These are phyloP conservation scores for Uria aalge DNA, from an alignment of 2,113 vertebrate species.

Conservation along the genomic window DNA sequence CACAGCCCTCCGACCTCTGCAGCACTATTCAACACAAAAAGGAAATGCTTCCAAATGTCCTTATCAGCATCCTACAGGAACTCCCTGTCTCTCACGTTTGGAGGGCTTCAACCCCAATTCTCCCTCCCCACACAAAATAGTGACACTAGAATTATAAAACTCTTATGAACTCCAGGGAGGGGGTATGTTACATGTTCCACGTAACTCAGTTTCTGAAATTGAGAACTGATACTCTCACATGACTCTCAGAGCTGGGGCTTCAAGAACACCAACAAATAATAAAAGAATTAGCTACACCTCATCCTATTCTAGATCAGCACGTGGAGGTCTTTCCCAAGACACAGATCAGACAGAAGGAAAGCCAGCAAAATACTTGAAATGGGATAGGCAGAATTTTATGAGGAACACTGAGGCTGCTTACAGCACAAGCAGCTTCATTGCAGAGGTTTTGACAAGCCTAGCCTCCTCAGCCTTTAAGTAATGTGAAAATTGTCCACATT, in stretches of 20 bases:
- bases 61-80: neutral
- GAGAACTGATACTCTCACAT: neutral
- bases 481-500: neutral
- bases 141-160: neutral
- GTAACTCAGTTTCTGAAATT: neutral
- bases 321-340: neutral
- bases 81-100: neutral
- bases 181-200: neutral
- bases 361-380: neutral
- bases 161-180: neutral
- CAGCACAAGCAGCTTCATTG: neutral
- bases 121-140: neutral
- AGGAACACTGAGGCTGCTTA: neutral
- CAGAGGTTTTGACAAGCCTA: neutral
- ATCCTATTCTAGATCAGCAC: neutral
- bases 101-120: neutral
- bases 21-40: neutral
- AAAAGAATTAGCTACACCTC: neutral
- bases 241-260: neutral
- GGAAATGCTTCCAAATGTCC: neutral
- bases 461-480: neutral
- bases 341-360: neutral
- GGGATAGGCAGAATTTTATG: neutral
- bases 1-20: neutral
- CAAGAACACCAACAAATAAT: neutral